Conservation (phyloP, 2,113 vertebrate species). For the Erinaceus europaeus region DNA sequence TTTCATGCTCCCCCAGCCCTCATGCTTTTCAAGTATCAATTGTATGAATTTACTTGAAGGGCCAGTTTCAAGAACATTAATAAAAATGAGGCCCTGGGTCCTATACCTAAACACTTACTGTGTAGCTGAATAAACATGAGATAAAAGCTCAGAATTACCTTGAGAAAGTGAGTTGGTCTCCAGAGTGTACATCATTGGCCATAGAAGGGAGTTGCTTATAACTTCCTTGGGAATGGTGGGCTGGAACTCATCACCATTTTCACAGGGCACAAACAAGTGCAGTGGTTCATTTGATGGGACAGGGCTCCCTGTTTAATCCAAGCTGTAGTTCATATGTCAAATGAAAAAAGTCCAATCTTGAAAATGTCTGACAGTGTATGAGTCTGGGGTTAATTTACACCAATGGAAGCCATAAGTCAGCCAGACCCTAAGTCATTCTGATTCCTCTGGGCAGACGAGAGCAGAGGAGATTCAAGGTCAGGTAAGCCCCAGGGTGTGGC, state of each 20-base stretch:
- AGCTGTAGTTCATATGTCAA: conserved; percentile 35
- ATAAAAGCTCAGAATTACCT: neutral
- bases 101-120: neutral
- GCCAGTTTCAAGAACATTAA: neutral
- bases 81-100: neutral
- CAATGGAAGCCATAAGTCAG: neutral
- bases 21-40: neutral
- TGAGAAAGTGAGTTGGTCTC: neutral
- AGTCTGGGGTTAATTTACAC: neutral
- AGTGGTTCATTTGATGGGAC: neutral
- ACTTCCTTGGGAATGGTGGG: fast-evolving
- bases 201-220: neutral
- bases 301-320: conserved; percentile 6
- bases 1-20: neutral
- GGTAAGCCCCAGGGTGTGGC: neutral
- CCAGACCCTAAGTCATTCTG: neutral
- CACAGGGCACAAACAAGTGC: neutral
- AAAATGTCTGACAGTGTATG: conserved; percentile 26
- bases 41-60: neutral
- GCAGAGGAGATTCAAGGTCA: neutral
- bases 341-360: conserved; percentile 49
- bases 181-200: neutral
- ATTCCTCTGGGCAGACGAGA: neutral
- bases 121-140: neutral
- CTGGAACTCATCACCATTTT: neutral